Percentiles rank a stretch among this genome's conserved stretches.
phyloP scores from a whole-genome alignment of 2,888 invertebrate genomes.

The Caenorhabditis angaria region DNA sequence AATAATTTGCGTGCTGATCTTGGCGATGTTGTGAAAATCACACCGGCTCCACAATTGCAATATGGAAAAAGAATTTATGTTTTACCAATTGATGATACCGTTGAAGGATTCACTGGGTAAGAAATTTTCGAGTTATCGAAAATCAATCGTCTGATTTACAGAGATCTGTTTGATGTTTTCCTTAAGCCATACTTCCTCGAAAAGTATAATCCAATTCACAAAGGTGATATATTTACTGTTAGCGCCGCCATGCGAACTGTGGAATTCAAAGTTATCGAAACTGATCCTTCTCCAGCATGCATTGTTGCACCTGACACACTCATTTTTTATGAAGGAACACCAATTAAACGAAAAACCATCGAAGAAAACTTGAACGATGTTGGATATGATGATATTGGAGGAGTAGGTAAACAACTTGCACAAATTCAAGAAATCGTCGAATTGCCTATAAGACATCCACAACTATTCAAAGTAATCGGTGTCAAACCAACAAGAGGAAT shows the following conservation, averaged over 20 bases:
- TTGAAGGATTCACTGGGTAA: constrained; percentile 95
- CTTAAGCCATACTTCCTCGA: constrained; percentile 98
- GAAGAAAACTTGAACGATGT: constrained; percentile 97
- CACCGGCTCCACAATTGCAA: constrained; percentile 90
- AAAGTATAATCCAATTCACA: constrained; percentile 96
- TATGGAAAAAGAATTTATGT: constrained; percentile 98
- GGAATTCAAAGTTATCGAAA: constrained; percentile 97
- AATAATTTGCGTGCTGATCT: constrained; percentile 94
- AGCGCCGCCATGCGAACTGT: constrained; percentile 98
- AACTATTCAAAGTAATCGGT: constrained; percentile 83
- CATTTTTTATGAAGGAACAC: constrained; percentile 99
- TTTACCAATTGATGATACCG: constrained; percentile 96
- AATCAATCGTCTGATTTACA: too few relatives aligned
- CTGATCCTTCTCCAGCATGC: constrained; percentile 96
- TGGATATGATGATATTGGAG: constrained; percentile 98
- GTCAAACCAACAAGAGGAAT: constrained; percentile 93
- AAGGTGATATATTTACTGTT: constrained; percentile 92
- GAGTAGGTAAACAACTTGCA: constrained; percentile 96
- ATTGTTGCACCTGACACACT: constrained; percentile 99
- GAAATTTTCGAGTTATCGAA: constrained; percentile 64
- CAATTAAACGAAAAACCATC: constrained; percentile 98
- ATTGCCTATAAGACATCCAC: constrained; percentile 94
- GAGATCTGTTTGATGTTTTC: constrained; percentile 94
- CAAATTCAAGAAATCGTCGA: constrained; percentile 99
- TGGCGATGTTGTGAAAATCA: constrained; percentile 84